Evolutionary conservation across 2,888 invertebrate genomes (phyloP).

Genomic region (Lumbricus terrestris): DNA sequence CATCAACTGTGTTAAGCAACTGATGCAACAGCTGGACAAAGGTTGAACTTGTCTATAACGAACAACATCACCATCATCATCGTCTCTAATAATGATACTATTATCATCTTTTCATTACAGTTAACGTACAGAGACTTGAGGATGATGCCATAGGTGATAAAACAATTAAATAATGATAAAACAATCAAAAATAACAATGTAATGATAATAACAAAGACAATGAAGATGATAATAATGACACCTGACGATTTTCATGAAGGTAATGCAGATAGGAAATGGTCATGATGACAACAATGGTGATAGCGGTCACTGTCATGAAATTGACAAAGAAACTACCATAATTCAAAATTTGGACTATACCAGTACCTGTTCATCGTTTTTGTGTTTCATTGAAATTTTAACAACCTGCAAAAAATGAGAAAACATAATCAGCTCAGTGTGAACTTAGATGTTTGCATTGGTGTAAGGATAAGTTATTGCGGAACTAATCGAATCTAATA

Average conservation of each 20-base stretch:
- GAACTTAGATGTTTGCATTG: not conserved
- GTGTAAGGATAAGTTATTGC: not conserved
- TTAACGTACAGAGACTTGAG: too few species aligned
- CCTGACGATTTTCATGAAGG: not conserved
- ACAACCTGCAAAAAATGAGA: not conserved
- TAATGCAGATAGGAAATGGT: not conserved
- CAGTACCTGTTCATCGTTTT: not conserved
- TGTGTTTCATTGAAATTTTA: not conserved
- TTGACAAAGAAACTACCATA: not conserved
- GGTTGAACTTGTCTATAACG: not conserved
- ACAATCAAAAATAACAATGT: too few species aligned
- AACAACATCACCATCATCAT: not conserved
- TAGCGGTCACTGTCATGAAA: not conserved
- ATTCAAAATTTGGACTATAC: not conserved
- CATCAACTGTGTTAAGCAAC: conserved; percentile 5
- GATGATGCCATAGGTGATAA: too few species aligned
- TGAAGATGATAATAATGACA: not conserved
- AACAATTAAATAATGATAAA: too few species aligned
- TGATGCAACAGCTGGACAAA: conserved; percentile 8
- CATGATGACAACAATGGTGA: not conserved
- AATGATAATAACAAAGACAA: not conserved
- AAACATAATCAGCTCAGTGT: not conserved
- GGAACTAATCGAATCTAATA: not conserved
- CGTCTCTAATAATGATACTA: not conserved
- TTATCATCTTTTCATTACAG: too few species aligned